Evolutionary conservation across 2,888 invertebrate genomes (phyloP), one percentile per base, ranked within the genome.

Genomic region (Drosophila borealis): DNA sequence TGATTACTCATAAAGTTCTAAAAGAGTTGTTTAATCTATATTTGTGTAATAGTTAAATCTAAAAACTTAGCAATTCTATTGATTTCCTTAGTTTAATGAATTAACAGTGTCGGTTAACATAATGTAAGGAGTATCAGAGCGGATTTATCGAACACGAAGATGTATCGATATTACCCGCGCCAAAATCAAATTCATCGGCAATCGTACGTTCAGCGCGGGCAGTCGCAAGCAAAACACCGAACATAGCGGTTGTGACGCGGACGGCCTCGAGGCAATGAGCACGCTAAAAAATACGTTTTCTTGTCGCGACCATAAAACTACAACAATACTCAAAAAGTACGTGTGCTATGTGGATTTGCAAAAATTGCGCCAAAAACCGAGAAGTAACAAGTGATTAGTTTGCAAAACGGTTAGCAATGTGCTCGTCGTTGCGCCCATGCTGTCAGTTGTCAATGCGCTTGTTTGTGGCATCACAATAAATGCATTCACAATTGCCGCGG

Each of bases 181-280:
- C 39, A 66, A 70, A 69, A 13, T 55, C 14, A 50, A 54, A 70
- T 51, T 51, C 37, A 67, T 57, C 57, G 64, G 25, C 48, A 33
- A 34, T 19, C 25, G 4, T n/a, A 33, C 17, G n/a, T 8, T 51
- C 25, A 21, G 13, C 21, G 56, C 51, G 53, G 39, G 17, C 76
- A 79, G 65, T 81, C 64, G 59, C 54, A 49, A 63, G 57, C 53
- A 54, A 65, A 69, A 67, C 59, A 21, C 72, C 48, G 64, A 65
- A 46, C 66, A 29, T 54, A 21, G 25, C 33, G 68, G 73, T 41
- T 67, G 66, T 60, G 37, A 6, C 9, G 60, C 69, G 77, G 37
- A 42, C 13, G 39, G 2, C 54, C 37, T 50, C 4, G 37, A 39
- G 21, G 50, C 34, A 13, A 25, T 53, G 21, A 33, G 34, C 14